A percentile compares a stretch with the other conserved stretches of the same genome.
These are phyloP conservation scores for Episyrphus balteatus DNA, from an alignment of 1,140 invertebrate genomes.

Conservation along the genomic window DNA sequence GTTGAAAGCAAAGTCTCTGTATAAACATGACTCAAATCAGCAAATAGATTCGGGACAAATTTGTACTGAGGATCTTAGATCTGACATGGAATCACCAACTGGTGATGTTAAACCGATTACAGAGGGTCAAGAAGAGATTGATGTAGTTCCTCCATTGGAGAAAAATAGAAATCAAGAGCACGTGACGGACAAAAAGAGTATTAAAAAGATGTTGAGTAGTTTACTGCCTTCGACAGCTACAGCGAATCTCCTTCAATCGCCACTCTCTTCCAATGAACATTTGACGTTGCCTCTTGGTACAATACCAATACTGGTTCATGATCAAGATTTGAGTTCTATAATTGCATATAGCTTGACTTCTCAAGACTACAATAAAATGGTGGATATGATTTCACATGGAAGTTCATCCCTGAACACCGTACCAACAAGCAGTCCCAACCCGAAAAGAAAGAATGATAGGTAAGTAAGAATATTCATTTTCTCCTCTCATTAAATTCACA, in stretches of 20 bases:
- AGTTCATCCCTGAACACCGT: slow-evolving; percentile 28
- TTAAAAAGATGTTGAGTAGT: slow-evolving; percentile 60
- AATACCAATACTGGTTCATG: slow-evolving; percentile 68
- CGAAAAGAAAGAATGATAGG: slow-evolving; percentile 2
- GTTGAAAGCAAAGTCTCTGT: slow-evolving; percentile 14
- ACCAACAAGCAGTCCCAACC: slow-evolving; percentile 1
- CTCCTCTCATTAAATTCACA: background rate
- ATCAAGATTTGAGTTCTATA: slow-evolving; percentile 79
- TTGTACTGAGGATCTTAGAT: slow-evolving; percentile 29
- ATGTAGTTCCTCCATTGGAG: background rate
- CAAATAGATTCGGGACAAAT: slow-evolving; percentile 25
- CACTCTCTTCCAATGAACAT: slow-evolving; percentile 54
- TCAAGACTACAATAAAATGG: slow-evolving; percentile 52
- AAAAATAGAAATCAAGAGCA: background rate
- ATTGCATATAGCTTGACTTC: slow-evolving; percentile 75
- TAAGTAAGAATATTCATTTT: background rate
- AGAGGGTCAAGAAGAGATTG: background rate
- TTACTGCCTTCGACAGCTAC: slow-evolving; percentile 45
- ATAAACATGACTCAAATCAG: slow-evolving; percentile 7
- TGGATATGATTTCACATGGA: slow-evolving; percentile 30
- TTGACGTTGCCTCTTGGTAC: slow-evolving; percentile 44
- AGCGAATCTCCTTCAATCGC: slow-evolving; percentile 42
- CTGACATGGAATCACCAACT: slow-evolving; percentile 12
- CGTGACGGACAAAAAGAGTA: slow-evolving; percentile 48
- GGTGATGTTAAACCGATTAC: slow-evolving; percentile 1